Conservation (phyloP, 2,113 vertebrate genomes). For the Probosciger aterrimus region DNA sequence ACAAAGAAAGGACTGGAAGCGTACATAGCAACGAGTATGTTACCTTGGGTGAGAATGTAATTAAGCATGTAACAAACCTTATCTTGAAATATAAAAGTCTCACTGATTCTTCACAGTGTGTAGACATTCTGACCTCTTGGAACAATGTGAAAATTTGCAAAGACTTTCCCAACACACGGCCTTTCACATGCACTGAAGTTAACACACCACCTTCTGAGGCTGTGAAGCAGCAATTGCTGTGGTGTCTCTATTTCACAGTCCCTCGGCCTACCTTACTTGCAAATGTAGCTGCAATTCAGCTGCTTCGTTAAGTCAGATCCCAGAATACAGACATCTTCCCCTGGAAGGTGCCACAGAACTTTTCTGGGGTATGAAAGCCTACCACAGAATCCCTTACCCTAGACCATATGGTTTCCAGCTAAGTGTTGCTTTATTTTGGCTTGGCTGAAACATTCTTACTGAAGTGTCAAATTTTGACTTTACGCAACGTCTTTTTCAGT, state of each 20-base stretch:
- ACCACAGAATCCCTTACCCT: background rate
- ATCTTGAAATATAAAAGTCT: background rate
- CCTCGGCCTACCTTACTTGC: background rate
- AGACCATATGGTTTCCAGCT: constrained; percentile 37
- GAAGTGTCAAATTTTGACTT: constrained; percentile 55
- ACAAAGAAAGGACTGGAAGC: background rate
- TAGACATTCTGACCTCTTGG: background rate
- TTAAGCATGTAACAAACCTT: background rate
- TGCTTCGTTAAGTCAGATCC: background rate
- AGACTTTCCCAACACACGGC: background rate
- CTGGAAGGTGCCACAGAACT: background rate
- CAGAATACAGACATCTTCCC: background rate
- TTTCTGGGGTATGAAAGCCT: background rate
- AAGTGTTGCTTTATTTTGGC: constrained; percentile 57
- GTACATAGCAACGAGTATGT: rapidly evolving
- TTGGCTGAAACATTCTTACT: constrained; percentile 38
- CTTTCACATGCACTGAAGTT: background rate
- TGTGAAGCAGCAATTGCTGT: background rate
- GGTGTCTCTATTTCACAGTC: background rate
- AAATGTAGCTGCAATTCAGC: background rate
- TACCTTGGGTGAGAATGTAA: background rate
- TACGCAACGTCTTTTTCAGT: constrained; percentile 43
- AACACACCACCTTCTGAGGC: background rate
- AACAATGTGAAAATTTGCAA: background rate
- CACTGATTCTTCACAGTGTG: background rate